These are phyloP conservation scores for Apamea sordens DNA, from an alignment of 2,888 invertebrate species.

Conservation along the genomic window DNA sequence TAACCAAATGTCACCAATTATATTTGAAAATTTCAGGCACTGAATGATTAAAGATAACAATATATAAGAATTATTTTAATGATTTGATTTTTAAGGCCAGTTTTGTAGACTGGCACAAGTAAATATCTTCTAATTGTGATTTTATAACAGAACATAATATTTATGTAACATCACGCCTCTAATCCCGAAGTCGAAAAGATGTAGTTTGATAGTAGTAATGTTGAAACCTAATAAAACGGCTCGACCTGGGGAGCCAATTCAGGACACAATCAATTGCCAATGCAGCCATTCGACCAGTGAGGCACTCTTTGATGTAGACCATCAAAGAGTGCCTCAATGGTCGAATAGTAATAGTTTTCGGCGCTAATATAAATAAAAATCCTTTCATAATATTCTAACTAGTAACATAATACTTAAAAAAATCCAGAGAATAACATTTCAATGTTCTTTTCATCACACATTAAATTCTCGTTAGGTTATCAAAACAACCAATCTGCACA, in stretches of 20 bases:
- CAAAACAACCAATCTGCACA: conserved; percentile 57
- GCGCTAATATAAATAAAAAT: neutral
- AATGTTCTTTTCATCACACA: conserved; percentile 50
- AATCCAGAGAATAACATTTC: conserved; percentile 25
- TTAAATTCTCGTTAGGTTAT: conserved; percentile 67
- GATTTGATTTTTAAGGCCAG: neutral
- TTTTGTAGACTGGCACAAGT: neutral
- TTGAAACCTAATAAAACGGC: neutral
- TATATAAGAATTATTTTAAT: neutral
- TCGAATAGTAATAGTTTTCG: neutral
- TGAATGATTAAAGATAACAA: neutral
- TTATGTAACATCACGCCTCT: neutral
- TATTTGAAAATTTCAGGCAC: neutral
- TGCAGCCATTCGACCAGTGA: neutral
- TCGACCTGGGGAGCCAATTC: neutral
- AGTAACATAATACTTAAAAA: neutral
- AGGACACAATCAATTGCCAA: neutral
- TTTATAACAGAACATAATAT: neutral
- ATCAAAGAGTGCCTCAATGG: too few relatives aligned
- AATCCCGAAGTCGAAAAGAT: neutral
- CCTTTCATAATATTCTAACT: neutral
- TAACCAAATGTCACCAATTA: neutral
- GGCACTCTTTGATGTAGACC: neutral
- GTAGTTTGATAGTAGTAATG: neutral
- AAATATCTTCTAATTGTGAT: neutral